Conservation (phyloP, 2,113 vertebrate species). For the Vireo altiloquus region DNA sequence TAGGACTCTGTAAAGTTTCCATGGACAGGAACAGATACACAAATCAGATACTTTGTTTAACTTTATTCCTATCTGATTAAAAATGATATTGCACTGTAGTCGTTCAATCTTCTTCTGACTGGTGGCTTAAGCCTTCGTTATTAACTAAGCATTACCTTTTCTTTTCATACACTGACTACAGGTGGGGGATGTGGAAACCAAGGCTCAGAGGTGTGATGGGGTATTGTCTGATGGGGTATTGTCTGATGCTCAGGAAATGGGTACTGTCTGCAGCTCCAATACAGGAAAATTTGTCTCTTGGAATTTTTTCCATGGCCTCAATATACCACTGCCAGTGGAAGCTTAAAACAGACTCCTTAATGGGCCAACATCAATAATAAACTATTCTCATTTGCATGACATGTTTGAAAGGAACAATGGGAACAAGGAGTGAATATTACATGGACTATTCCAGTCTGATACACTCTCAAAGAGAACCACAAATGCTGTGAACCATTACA, state of each 20-base stretch:
- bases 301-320: background rate
- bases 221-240: background rate
- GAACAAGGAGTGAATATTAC: background rate
- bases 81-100: background rate
- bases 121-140: background rate
- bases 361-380: constrained; percentile 21
- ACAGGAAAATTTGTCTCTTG: background rate
- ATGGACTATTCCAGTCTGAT: background rate
- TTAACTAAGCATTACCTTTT: background rate
- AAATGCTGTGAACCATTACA: background rate
- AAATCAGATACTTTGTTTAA: background rate
- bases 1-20: background rate
- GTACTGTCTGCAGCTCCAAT: background rate
- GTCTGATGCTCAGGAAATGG: background rate
- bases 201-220: background rate
- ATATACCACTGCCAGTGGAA: background rate
- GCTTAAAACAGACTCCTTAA: constrained; percentile 16
- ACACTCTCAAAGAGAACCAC: background rate
- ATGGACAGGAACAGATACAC: background rate
- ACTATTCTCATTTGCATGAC: background rate
- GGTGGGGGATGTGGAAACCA: background rate
- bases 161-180: background rate
- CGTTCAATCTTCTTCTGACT: background rate
- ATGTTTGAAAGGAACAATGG: constrained; percentile 3
- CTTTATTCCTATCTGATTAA: background rate